phyloP scores from a whole-genome alignment of 2,888 invertebrate species.

The Pyrrhosoma nymphula region DNA sequence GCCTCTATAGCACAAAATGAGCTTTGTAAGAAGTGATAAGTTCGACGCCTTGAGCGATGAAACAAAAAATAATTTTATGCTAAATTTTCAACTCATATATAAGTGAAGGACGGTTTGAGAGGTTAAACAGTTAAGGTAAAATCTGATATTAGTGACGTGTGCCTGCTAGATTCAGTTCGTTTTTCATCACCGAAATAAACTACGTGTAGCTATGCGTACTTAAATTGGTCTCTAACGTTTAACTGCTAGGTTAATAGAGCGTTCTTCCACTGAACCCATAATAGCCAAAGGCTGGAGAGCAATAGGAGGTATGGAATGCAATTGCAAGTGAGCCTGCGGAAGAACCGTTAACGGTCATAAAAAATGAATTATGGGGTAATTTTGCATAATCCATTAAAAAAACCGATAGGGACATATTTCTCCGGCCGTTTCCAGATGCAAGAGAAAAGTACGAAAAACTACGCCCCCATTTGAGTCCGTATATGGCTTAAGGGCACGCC shows the following conservation, averaged over 20 bases:
- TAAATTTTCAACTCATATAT: too few relatives aligned
- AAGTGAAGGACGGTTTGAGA: too few relatives aligned
- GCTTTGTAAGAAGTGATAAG: too few relatives aligned
- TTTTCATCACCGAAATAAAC: too few relatives aligned
- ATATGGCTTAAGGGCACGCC: neutral
- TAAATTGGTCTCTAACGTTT: neutral
- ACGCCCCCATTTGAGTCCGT: neutral
- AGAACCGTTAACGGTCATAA: neutral
- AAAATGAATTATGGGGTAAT: neutral
- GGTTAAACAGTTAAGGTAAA: too few relatives aligned
- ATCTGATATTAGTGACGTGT: too few relatives aligned
- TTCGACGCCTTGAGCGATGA: too few relatives aligned
- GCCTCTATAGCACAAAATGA: too few relatives aligned
- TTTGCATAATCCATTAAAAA: neutral
- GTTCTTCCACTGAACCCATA: neutral
- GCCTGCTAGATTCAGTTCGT: too few relatives aligned
- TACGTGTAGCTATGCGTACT: too few relatives aligned
- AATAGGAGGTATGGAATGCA: neutral
- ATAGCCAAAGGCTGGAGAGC: neutral
- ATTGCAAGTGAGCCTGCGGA: neutral
- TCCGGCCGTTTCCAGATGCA: neutral
- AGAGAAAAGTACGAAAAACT: too few relatives aligned
- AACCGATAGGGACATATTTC: neutral
- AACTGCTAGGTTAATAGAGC: neutral
- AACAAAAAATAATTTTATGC: too few relatives aligned